Base-by-base conservation (phyloP, 2,797 vertebrate genomes). In the Anas capensis region DNA sequence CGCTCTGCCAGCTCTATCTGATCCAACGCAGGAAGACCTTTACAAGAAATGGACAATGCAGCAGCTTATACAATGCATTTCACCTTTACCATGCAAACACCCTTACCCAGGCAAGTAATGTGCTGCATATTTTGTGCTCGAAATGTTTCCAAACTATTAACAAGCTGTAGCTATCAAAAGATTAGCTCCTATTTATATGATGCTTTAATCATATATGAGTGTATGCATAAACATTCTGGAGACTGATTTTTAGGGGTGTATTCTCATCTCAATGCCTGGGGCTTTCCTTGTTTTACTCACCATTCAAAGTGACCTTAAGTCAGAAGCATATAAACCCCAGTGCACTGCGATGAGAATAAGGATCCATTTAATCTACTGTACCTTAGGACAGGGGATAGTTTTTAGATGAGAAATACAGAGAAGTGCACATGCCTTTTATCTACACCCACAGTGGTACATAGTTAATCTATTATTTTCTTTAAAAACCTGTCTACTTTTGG, bases 71-170 rank as follows among this genome's bases (percentile, higher is more conserved):
- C 85, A 92, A 93, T 53, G 48, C 29, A 26, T 85, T 86, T 92
- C 94, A 88, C 92, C 96, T 95, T 90, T 80, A 96, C 94, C 97
- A 95, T 95, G 97, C 97, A 97, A 91, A 96, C 95, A 92, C 92
- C 91, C 80, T 87, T 86, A 92, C 93, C 91, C 91, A 92, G 96
- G 95, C 95, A 97, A 97, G 96, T 95, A 79, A 78, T 40, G 96
- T 92, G 96, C 96, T 96, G 97, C 97, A 83, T 61, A 75, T 95
- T 95, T 96, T 98, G 96, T 97, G 96, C 97, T 98, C 96, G 8
- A 96, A 98, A 97, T 96, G 92, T 85, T 96, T 95, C 96, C 95
- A 96, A 80, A 96, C 89, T 94, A 97, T 92, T 83, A 90, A 94
- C 86, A 95, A 96, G 94, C 88, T 95, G 90, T 83, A 96, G 84